Conservation (phyloP, 2,797 vertebrate genomes). For the Urophycis tenuis region DNA sequence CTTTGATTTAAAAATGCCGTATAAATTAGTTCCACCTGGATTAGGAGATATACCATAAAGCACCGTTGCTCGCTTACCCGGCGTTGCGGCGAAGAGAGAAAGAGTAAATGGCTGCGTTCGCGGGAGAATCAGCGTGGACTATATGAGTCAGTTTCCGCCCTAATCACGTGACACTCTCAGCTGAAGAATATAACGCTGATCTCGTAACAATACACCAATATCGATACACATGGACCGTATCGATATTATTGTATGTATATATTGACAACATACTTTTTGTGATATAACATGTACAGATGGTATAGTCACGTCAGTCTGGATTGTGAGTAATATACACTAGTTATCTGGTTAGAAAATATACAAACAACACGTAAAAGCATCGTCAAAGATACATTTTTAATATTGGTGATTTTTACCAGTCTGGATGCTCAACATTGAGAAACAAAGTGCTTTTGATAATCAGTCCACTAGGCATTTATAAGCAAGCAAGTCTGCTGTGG, state of each 20-base stretch:
- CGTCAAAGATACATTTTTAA: not conserved
- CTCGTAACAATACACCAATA: not conserved
- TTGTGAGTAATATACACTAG: not conserved
- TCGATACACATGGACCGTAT: not conserved
- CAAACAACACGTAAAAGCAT: not conserved
- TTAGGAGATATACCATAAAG: not conserved
- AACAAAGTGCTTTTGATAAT: not conserved
- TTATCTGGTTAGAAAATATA: not conserved
- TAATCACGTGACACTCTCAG: conserved; percentile 64
- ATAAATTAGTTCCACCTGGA: not conserved
- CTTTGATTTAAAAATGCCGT: not conserved
- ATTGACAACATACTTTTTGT: not conserved
- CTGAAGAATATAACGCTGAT: conserved; percentile 28
- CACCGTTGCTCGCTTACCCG: conserved; percentile 54
- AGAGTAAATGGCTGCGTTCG: conserved; percentile 76
- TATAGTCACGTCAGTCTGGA: not conserved
- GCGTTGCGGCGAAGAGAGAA: conserved; percentile 59
- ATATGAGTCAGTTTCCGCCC: conserved; percentile 74
- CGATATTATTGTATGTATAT: not conserved
- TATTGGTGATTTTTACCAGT: not conserved
- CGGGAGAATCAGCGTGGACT: conserved; percentile 71
- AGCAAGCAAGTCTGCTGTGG: not conserved
- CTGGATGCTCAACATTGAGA: not conserved
- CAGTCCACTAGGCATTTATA: not conserved
- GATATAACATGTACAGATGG: not conserved